Evolutionary conservation across 2,888 invertebrate genomes (phyloP), one percentile per base, ranked within the genome.

Genomic region (Xiphydria camelus): DNA sequence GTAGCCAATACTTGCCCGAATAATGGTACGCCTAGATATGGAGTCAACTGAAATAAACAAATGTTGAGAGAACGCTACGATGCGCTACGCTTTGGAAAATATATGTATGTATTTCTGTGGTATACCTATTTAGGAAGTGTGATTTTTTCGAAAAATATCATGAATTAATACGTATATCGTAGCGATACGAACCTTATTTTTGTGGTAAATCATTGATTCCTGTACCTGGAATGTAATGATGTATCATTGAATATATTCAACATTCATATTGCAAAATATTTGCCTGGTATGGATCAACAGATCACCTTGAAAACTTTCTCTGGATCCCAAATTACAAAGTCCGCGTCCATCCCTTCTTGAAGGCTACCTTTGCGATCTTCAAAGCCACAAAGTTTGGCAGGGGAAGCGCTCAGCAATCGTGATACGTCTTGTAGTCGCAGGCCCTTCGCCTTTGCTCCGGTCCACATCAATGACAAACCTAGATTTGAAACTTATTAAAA

Each of bases 401-500:
- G 85, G 15, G 79, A 80, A 10, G 74, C 66, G 45, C 83, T 83
- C 72, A 88, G 76, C 44, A 84, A 79, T 31, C 82, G 81, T 40
- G 79, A 79, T 38, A 88, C 73, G 25, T 83, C 78, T 1, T 70
- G 70, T 6, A 88, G 59, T 5, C 75, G 73, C 3, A 86, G 70
- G 0, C 80, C 82, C 10, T 83, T 77, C 7, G 73, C 62, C 25
- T 76, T 76, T 0, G 82, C 83, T 45, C 80, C 79, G 1, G 85
- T 87, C 88, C 88, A 89, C 47, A 87, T 81, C 37, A 87, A 62
- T 0, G 88, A 80, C 21, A 88, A 67, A 26, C 85, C 85, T 85
- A 49, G n/a, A n/a, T n/a, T n/a, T n/a, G n/a, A n/a, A n/a, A n/a
- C n/a, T n/a, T n/a, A n/a, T n/a, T n/a, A n/a, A n/a, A n/a, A 17